Evolutionary conservation across 1,140 invertebrate genomes (phyloP), one percentile per base, ranked within the genome.

Genomic region (Halotydeus destructor): DNA sequence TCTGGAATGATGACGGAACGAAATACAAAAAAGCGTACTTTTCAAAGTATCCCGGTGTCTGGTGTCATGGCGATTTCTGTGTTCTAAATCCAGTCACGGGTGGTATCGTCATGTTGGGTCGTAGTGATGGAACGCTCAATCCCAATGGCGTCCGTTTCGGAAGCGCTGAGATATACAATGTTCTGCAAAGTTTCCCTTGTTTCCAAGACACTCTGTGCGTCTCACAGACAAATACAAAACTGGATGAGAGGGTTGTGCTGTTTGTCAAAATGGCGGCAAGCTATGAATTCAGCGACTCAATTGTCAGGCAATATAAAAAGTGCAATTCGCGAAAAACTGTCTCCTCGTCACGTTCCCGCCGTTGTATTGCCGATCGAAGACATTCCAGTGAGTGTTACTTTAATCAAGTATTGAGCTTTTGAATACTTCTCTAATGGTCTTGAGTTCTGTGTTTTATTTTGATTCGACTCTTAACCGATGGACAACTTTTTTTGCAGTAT

Each of bases 81-180:
- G 47, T 55, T 33, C 59, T 71, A 28, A 68, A 64, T 53, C 56
- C 57, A 12, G 37, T 52, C 14, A 71, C 69, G 5, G 61, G 60
- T 9, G 70, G 70, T 16, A 59, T 70, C 27, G 50, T 63, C 8
- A 72, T 72, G 64, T 52, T 70, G 4, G 70, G 70, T 8, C 52
- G 67, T 44, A 67, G 66, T 58, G 70, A 72, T 58, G 68, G 66
- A 0, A 70, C 68, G 2, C 51, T 72, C n/a, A 72, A 72, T 56
- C 68, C 69, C 19, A 68, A 65, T 57, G 70, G 70, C 26, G 68
- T 72, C 3, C 52, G 70, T 22, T 72, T 72, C 59, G 70, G 70
- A 19, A 69, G 66, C 53, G 64, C 69, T 14, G 70, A 72, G 58
- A 69, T 72, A 41, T 72, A 72, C 49, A 61, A 64, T 52, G 59